Conservation (phyloP, 2,113 vertebrate species). For the Antechinus flavipes region DNA sequence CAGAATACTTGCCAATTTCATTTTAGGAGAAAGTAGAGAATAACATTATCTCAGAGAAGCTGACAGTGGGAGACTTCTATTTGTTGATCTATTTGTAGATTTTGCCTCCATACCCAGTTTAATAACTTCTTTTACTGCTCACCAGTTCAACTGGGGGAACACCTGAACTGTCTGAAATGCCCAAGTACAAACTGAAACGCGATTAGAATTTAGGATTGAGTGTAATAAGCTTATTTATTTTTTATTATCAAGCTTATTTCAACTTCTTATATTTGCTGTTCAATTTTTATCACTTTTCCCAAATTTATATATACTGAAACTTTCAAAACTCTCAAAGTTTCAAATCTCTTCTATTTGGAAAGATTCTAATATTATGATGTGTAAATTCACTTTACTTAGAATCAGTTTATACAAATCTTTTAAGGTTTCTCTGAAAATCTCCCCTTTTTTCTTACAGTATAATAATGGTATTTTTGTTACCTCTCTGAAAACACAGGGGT, state of each 20-base stretch:
- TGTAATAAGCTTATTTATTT: neutral
- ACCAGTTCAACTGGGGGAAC: neutral
- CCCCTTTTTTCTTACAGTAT: neutral
- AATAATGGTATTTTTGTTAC: neutral
- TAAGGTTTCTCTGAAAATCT: neutral
- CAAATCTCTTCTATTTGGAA: neutral
- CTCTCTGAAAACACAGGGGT: neutral
- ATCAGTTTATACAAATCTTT: neutral
- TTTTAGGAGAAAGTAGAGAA: neutral
- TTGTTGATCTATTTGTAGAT: neutral
- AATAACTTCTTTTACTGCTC: neutral
- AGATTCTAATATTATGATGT: neutral
- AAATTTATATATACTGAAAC: neutral
- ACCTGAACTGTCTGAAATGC: neutral
- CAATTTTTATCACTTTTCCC: neutral
- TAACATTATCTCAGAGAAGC: neutral
- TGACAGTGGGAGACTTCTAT: neutral
- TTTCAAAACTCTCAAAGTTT: neutral
- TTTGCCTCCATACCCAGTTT: neutral
- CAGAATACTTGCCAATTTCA: slow-evolving; percentile 1
- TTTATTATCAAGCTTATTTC: neutral
- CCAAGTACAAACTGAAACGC: neutral
- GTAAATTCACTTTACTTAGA: neutral
- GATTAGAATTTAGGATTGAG: neutral
- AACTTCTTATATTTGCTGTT: neutral